Evolutionary conservation across 2,797 vertebrate genomes (phyloP).

Genomic region (Halcyon leucocephala): DNA sequence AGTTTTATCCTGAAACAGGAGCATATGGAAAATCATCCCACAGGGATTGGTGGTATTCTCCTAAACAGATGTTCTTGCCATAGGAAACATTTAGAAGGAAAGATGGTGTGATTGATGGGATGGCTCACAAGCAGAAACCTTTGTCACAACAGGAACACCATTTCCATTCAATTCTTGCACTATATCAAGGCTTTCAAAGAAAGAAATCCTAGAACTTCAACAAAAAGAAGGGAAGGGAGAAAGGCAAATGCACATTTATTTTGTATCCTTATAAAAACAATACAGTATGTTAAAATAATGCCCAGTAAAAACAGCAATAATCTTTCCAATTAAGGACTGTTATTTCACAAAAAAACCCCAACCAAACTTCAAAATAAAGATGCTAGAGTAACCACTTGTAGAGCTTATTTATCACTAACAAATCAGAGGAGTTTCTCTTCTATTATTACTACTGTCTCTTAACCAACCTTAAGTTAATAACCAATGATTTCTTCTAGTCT

Average conservation of each 20-base stretch:
- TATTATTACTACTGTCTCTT: not conserved
- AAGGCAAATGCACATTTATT: not conserved
- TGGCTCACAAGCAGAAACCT: not conserved
- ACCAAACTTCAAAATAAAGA: not conserved
- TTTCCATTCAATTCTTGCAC: not conserved
- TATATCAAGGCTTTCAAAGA: not conserved
- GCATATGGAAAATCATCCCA: constrained; percentile 1
- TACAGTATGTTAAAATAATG: not conserved
- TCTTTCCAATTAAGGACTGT: not conserved
- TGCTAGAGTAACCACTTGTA: not conserved
- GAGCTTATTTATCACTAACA: not conserved
- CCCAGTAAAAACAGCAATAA: not conserved
- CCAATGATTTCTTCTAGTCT: not conserved
- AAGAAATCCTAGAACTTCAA: not conserved
- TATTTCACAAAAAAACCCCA: not conserved
- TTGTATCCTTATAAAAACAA: not conserved
- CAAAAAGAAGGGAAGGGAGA: not conserved
- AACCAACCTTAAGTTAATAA: constrained; percentile 10
- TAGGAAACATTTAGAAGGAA: constrained; percentile 1
- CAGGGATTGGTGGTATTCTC: not conserved
- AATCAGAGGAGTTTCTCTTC: not conserved
- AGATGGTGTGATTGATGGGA: constrained; percentile 29
- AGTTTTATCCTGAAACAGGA: constrained; percentile 20
- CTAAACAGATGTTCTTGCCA: constrained; percentile 47
- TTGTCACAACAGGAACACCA: not conserved